phyloP scores from a whole-genome alignment of 2,888 invertebrate genomes.

The Dermolepida albohirtum region DNA sequence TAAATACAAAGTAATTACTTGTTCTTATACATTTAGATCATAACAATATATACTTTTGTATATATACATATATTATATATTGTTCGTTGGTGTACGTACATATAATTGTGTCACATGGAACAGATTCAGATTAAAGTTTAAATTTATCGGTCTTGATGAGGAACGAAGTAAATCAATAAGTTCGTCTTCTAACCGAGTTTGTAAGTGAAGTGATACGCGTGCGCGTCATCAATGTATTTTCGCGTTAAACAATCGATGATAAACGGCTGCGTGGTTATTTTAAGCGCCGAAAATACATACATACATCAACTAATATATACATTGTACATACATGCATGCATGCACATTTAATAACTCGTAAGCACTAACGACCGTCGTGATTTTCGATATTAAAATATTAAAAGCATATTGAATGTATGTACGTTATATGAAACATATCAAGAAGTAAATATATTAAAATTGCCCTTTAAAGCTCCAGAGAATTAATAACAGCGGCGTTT shows the following conservation, averaged over 20 bases:
- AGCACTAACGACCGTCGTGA: slow-evolving; percentile 11
- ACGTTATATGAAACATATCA: no score
- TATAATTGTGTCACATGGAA: not conserved
- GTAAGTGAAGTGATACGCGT: slow-evolving; percentile 1
- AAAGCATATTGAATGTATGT: not conserved
- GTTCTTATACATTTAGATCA: no score
- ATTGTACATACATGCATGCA: not conserved
- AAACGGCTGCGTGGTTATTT: slow-evolving; percentile 26
- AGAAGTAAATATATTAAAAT: no score
- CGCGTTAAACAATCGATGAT: slow-evolving; percentile 31
- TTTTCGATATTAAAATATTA: slow-evolving; percentile 1
- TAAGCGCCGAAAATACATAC: slow-evolving; percentile 10
- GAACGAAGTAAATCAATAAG: slow-evolving; percentile 33
- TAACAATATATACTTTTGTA: no score
- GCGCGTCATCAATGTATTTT: slow-evolving; percentile 15
- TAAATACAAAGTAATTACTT: no score
- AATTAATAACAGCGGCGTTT: no score
- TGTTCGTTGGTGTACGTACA: no score
- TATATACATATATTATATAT: no score
- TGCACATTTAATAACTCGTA: not conserved
- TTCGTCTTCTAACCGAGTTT: slow-evolving; percentile 24
- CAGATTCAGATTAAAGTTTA: slow-evolving; percentile 17
- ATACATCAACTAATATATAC: slow-evolving; percentile 7
- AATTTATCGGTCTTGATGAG: slow-evolving; percentile 25
- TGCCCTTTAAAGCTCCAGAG: no score